Conservation (phyloP, 2,797 vertebrate genomes). For the Urocyon cinereoargenteus region DNA sequence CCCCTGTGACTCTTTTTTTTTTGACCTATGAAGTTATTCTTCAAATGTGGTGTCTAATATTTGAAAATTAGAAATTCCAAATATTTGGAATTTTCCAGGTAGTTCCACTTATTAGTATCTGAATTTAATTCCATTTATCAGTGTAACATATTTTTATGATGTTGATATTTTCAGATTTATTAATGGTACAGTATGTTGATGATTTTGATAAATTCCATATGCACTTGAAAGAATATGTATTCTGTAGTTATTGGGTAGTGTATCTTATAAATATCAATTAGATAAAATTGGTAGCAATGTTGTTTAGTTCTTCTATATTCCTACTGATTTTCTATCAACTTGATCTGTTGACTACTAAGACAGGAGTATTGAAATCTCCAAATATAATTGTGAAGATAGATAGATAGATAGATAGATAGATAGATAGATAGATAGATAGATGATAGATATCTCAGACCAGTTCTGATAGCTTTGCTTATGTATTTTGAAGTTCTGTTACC, state of each 20-base stretch:
- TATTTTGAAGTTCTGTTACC: not conserved
- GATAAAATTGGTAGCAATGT: not conserved
- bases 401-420: too few relatives aligned
- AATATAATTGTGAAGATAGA: not conserved
- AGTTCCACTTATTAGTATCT: not conserved
- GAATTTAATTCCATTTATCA: constrained; percentile 1
- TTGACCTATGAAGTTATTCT: constrained; percentile 18
- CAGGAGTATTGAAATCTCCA: not conserved
- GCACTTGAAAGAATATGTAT: not conserved
- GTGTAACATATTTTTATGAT: not conserved
- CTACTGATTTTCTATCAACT: not conserved
- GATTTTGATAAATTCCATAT: not conserved
- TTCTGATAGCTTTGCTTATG: constrained; percentile 20
- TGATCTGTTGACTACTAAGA: not conserved
- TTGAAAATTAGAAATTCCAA: not conserved
- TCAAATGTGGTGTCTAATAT: not conserved
- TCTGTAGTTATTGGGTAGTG: not conserved
- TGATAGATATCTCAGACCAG: not conserved
- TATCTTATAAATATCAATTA: not conserved
- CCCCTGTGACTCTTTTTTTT: not conserved
- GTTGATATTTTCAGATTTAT: not conserved
- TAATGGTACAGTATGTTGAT: not conserved
- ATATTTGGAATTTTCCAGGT: not conserved
- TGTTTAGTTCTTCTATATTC: not conserved
- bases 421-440: too few relatives aligned